phyloP scores from a whole-genome alignment of 2,113 vertebrate genomes.

The Cochlearius cochlearius region DNA sequence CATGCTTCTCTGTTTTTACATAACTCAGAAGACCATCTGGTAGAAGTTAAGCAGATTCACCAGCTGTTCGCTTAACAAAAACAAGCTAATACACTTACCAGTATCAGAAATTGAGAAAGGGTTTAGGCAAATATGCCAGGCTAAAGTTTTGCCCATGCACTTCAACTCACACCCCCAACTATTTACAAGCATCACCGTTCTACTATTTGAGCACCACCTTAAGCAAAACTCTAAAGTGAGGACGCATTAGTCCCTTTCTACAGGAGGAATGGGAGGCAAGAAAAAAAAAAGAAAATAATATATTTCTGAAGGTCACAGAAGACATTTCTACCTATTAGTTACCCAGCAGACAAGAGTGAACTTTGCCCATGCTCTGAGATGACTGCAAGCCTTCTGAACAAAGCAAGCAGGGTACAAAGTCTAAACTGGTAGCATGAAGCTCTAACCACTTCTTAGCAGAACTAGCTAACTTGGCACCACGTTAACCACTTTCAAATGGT shows the following conservation, averaged over 20 bases:
- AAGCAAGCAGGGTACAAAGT: conserved; percentile 33
- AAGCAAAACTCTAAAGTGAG: neutral
- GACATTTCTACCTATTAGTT: neutral
- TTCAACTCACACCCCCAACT: neutral
- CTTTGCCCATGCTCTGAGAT: neutral
- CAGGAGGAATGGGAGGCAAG: too few relatives aligned
- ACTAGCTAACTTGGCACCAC: neutral
- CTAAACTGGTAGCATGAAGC: conserved; percentile 23
- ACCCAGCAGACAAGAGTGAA: neutral
- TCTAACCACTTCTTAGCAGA: conserved; percentile 50
- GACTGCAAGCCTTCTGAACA: neutral
- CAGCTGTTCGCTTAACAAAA: neutral
- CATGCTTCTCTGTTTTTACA: neutral
- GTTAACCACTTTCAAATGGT: conserved; percentile 28
- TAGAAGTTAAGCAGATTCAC: conserved; percentile 20
- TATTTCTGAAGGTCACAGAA: conserved; percentile 38
- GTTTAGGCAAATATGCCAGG: neutral
- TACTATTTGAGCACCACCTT: neutral
- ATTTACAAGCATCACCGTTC: neutral
- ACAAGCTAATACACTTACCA: neutral
- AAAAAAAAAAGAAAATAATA: neutral
- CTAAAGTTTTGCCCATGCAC: neutral
- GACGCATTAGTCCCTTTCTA: neutral
- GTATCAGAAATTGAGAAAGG: neutral
- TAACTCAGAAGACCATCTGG: conserved; percentile 24